These are phyloP conservation scores for Falcaria lacertinaria DNA, from an alignment of 2,888 invertebrate genomes.

Conservation along the genomic window DNA sequence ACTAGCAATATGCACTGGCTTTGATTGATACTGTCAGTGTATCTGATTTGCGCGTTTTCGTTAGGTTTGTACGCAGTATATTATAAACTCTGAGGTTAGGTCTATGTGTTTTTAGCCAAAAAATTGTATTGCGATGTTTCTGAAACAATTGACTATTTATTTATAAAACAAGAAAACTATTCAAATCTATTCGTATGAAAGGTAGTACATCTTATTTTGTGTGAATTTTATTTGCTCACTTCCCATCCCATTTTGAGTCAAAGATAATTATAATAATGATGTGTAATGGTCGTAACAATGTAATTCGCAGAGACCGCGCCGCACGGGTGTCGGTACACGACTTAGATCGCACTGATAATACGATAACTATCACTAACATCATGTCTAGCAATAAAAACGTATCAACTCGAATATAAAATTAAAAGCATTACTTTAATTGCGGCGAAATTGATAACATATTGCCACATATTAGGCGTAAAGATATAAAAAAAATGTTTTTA, in stretches of 20 bases:
- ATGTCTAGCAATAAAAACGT: constrained; percentile 14
- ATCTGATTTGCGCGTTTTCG: too few species aligned
- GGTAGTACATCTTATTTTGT: too few species aligned
- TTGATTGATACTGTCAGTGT: too few species aligned
- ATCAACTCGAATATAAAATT: constrained; percentile 6
- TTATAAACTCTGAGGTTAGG: too few species aligned
- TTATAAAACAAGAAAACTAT: too few species aligned
- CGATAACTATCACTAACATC: constrained; percentile 14
- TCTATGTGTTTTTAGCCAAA: too few species aligned
- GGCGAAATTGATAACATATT: not conserved
- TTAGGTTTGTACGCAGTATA: too few species aligned
- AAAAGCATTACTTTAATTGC: not conserved
- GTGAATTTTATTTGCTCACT: constrained; percentile 14
- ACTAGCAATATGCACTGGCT: too few species aligned
- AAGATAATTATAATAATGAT: constrained; percentile 38
- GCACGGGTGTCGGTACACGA: constrained; percentile 10
- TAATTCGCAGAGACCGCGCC: constrained; percentile 10
- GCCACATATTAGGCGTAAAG: not conserved
- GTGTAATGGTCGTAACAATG: constrained; percentile 33
- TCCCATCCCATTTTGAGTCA: constrained; percentile 28
- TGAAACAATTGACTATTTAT: too few species aligned
- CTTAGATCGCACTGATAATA: constrained; percentile 10
- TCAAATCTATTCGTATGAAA: too few species aligned
- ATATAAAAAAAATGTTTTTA: too few species aligned
- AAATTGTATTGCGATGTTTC: too few species aligned